Evolutionary conservation across 2,113 vertebrate species (phyloP).

Genomic region (Leucopsar rothschildi): DNA sequence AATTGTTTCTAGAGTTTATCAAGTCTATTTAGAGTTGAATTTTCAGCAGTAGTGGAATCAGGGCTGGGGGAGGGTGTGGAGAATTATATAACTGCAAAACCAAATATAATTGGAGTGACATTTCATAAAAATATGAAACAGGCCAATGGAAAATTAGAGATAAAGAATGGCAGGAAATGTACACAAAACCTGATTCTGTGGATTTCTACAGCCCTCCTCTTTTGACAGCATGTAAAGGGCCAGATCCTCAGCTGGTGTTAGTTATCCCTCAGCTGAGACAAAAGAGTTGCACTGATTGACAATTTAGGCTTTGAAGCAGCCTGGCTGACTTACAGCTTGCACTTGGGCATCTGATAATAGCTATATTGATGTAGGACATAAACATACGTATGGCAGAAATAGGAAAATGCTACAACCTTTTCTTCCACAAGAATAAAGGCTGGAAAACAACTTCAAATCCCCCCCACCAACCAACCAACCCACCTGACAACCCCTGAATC

Average conservation of each 20-base stretch:
- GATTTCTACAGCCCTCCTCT: not conserved
- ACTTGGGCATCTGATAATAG: not conserved
- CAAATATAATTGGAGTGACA: not conserved
- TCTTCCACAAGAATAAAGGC: not conserved
- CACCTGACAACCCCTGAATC: not conserved
- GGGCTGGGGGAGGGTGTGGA: not conserved
- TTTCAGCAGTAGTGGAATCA: not conserved
- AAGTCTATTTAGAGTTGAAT: not conserved
- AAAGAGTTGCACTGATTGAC: not conserved
- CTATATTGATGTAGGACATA: not conserved
- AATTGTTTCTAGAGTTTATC: not conserved
- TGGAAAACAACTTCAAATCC: not conserved
- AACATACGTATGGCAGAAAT: not conserved
- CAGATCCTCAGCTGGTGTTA: not conserved
- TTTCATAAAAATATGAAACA: not conserved
- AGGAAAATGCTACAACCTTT: not conserved
- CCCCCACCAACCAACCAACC: not conserved
- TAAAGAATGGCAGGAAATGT: not conserved
- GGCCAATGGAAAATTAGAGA: not conserved
- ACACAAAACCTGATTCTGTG: not conserved
- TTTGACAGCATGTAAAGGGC: not conserved
- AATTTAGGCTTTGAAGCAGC: not conserved
- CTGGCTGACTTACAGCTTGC: not conserved
- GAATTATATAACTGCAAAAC: not conserved
- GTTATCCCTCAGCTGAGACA: not conserved